Base-by-base conservation (phyloP, 2,888 invertebrate species). In the Odontomyia ornata region DNA sequence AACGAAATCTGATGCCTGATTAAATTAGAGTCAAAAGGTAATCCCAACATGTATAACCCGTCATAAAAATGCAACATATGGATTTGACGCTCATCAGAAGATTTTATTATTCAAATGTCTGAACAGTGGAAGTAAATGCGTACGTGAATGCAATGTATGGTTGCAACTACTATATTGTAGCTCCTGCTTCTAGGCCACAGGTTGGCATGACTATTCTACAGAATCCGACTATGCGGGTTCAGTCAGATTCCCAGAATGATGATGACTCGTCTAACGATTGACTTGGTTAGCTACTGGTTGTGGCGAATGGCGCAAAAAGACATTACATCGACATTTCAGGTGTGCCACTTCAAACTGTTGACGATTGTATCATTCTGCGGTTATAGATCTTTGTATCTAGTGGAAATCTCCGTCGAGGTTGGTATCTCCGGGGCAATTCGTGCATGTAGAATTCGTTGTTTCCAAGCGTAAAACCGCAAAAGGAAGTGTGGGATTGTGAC, bases 301-400 rank as follows among this genome's bases (percentile, higher is more conserved):
- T 56, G 71, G 28, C 25, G 71, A 52, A 72, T 56, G 30, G 27
- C 56, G n/a, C 71, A 1, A 72, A 72, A 28, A n/a, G 71, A 46
- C 69, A 47, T 69, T 69, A 47, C 21, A 18, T n/a, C 27, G 21
- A 72, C 56, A n/a, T 72, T 69, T 47, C 28, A 72, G 52, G 56
- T 52, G 52, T 28, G 71, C 25, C 71, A 56, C 71, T 18, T 65
- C 65, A 56, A 56, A 71, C 47, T 30, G 36, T 18, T 9, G 27
- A 72, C 46, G 25, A n/a, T 11, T 25, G 46, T 25, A 71, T 71
- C 46, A 25, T 47, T 47, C 47, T 47, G 71, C 25, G 71, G 71
- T 71, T 52, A 47, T 27, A 18, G 15, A 52, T 13, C 52, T 52
- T 52, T n/a, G 52, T 15, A 52, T 52, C 52, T n/a, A 52, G 36